These are phyloP conservation scores for Gobio occitaniae DNA, from an alignment of 2,797 vertebrate genomes.

Conservation along the genomic window DNA sequence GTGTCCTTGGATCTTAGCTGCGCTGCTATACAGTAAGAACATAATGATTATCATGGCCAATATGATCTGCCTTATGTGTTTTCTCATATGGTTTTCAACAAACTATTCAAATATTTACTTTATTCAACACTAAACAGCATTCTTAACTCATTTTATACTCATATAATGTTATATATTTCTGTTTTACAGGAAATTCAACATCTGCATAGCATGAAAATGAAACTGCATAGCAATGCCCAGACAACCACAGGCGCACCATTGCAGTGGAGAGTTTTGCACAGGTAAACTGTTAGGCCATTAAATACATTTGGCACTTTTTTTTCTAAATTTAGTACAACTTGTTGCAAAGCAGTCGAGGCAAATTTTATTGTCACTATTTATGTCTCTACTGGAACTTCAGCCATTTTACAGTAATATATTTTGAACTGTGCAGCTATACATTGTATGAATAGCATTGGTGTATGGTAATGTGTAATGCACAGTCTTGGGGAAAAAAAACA, in stretches of 20 bases:
- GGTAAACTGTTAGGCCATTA: background rate
- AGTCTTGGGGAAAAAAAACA: background rate
- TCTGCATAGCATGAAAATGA: background rate
- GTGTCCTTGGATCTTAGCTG: slow-evolving; percentile 44
- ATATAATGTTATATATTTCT: background rate
- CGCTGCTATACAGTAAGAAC: slow-evolving; percentile 31
- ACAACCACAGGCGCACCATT: background rate
- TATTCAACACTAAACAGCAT: background rate
- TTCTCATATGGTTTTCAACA: background rate
- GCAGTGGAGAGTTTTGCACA: background rate
- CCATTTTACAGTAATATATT: background rate
- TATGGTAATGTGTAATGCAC: background rate
- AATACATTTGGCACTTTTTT: background rate
- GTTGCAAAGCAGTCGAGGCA: background rate
- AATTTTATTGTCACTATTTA: background rate
- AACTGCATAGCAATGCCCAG: background rate
- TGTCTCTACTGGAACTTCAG: background rate
- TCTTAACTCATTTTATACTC: background rate
- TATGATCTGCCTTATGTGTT: background rate
- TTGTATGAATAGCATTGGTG: background rate
- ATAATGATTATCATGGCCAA: slow-evolving; percentile 54
- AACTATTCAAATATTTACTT: slow-evolving; percentile 1
- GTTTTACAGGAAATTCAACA: background rate
- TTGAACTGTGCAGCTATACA: background rate
- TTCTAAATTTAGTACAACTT: background rate